Conservation (phyloP, 1,140 invertebrate genomes). For the Elysia chlorotica region DNA sequence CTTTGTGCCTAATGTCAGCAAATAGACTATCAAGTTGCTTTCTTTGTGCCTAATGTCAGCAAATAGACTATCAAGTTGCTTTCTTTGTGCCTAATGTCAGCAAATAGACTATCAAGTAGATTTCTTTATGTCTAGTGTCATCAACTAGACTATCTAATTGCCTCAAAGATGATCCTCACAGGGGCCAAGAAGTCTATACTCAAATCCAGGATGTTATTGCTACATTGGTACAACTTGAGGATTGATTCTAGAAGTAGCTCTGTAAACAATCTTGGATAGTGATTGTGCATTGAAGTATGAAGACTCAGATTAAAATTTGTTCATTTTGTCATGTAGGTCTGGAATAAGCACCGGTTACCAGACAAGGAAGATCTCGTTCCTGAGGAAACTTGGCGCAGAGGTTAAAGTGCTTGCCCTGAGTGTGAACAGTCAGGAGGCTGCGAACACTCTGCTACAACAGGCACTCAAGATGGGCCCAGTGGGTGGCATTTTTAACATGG, state of each 20-base stretch:
- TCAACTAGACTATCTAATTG: no score
- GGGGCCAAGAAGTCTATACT: no score
- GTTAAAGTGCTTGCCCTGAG: neutral
- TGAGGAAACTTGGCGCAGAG: neutral
- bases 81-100: no score
- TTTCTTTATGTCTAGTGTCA: no score
- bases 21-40: no score
- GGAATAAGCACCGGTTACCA: neutral
- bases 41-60: no score
- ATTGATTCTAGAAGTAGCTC: neutral
- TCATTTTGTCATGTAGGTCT: neutral
- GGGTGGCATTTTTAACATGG: neutral
- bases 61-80: no score
- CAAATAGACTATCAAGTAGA: no score
- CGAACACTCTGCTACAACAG: neutral
- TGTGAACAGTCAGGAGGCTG: neutral
- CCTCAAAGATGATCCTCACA: neutral
- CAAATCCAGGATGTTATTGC: neutral
- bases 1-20: no score
- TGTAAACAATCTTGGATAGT: no score
- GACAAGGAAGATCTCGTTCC: neutral
- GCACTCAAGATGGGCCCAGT: neutral
- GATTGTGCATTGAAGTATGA: no score
- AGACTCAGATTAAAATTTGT: no score
- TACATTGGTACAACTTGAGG: neutral